A percentile compares a stretch with the other conserved stretches of the same genome.
Evolutionary conservation across 30 jellyfish, hydroid and myxozoan species (phyloP).

Genomic region (Aurelia sp.): DNA sequence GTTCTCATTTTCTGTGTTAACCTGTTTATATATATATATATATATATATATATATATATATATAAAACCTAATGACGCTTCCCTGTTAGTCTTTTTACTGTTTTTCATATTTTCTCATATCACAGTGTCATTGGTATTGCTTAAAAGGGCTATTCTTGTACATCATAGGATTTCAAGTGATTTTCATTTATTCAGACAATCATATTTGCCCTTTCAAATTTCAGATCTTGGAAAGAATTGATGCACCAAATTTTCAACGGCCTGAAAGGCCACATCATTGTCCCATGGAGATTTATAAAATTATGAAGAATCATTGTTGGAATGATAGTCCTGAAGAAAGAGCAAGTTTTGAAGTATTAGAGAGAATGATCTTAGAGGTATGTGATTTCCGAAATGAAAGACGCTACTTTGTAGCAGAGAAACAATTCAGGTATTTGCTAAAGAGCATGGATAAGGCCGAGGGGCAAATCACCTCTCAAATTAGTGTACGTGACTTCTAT

Average conservation of each 20-base stretch:
- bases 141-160: no score
- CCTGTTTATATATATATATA: no score
- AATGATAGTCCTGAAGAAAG: conserved; percentile 82
- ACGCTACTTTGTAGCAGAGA: neutral
- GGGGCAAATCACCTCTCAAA: no score
- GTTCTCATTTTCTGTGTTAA: no score
- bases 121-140: neutral
- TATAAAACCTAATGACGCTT: no score
- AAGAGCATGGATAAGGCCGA: neutral
- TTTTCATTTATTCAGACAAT: neutral
- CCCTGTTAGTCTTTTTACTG: no score
- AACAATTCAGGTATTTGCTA: neutral
- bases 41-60: no score
- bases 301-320: conserved; percentile 84
- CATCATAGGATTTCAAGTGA: neutral
- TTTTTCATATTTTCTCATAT: no score
- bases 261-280: conserved; percentile 90
- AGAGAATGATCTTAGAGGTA: conserved; percentile 78
- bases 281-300: conserved; percentile 79
- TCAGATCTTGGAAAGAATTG: conserved; percentile 89
- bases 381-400: neutral
- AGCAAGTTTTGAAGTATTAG: conserved; percentile 74
- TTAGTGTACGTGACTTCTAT: no score
- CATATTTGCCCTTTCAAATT: neutral
- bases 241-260: conserved; percentile 85